Conservation (phyloP, 2,888 invertebrate genomes). For the Cactoblastis cactorum region DNA sequence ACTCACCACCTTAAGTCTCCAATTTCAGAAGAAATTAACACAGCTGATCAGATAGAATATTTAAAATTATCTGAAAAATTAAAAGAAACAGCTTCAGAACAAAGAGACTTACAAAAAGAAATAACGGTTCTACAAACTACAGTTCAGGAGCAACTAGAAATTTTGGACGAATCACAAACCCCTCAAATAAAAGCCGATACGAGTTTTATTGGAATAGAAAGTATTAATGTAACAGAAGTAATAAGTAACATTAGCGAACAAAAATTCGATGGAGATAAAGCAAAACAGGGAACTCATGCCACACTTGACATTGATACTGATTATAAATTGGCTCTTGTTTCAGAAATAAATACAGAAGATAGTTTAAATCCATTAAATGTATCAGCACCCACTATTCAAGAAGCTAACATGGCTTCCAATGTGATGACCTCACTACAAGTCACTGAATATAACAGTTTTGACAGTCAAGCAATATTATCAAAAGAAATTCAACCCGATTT, state of each 20-base stretch:
- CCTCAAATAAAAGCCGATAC: conserved; percentile 73
- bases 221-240: conserved; percentile 80
- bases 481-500: conserved; percentile 35
- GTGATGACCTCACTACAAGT: conserved; percentile 52
- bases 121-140: conserved; percentile 56
- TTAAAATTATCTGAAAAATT: conserved; percentile 32
- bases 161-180: conserved; percentile 75
- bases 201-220: conserved; percentile 78
- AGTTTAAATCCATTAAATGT: conserved; percentile 43
- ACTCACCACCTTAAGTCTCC: conserved; percentile 64
- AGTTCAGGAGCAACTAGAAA: conserved; percentile 73
- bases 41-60: conserved; percentile 56
- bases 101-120: conserved; percentile 61
- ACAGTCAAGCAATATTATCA: conserved; percentile 57
- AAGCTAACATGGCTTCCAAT: conserved; percentile 51
- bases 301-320: conserved; percentile 69
- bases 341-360: conserved; percentile 61
- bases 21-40: conserved; percentile 63
- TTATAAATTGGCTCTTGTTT: conserved; percentile 72
- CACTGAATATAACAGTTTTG: conserved; percentile 59
- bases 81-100: conserved; percentile 44
- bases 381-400: conserved; percentile 42
- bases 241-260: conserved; percentile 71
- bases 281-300: conserved; percentile 68
- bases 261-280: conserved; percentile 50